Conservation (phyloP, 2,888 invertebrate genomes). For the Epicampocera succincta region DNA sequence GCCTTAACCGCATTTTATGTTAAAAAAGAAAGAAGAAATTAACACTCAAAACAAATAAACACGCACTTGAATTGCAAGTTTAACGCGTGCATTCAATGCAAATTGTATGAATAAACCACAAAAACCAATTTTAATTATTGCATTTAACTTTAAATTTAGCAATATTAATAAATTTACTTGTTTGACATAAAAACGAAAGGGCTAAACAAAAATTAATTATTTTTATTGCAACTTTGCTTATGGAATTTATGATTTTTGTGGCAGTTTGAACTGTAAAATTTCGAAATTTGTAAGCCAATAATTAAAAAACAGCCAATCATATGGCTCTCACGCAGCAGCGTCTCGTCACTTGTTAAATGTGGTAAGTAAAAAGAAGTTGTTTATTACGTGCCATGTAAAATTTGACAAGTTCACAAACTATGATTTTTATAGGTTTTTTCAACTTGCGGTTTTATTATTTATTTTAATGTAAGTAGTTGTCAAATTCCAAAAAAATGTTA, state of each 20-base stretch:
- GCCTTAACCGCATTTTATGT: conserved; percentile 7
- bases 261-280: background rate
- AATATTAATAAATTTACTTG: conserved; percentile 19
- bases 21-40: background rate
- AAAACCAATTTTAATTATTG: conserved; percentile 1
- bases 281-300: background rate
- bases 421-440: background rate
- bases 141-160: conserved; percentile 13
- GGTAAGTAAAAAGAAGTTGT: conserved; percentile 27
- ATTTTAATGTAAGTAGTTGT: conserved; percentile 5
- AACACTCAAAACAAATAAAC: conserved; percentile 23
- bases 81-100: conserved; percentile 47
- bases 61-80: conserved; percentile 22
- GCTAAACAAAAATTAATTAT: conserved; percentile 12
- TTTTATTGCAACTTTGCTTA: conserved; percentile 2
- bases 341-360: conserved; percentile 11
- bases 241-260: conserved; percentile 23
- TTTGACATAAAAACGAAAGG: conserved; percentile 12
- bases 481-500: background rate
- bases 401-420: conserved; percentile 29
- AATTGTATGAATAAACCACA: conserved; percentile 26
- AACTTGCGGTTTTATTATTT: background rate
- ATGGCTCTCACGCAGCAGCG: background rate
- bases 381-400: conserved; percentile 11
- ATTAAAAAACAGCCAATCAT: conserved; percentile 4